A percentile compares a stretch with the other conserved stretches of the same genome.
Conservation (phyloP, 2,113 vertebrate species). For the Murina feae region DNA sequence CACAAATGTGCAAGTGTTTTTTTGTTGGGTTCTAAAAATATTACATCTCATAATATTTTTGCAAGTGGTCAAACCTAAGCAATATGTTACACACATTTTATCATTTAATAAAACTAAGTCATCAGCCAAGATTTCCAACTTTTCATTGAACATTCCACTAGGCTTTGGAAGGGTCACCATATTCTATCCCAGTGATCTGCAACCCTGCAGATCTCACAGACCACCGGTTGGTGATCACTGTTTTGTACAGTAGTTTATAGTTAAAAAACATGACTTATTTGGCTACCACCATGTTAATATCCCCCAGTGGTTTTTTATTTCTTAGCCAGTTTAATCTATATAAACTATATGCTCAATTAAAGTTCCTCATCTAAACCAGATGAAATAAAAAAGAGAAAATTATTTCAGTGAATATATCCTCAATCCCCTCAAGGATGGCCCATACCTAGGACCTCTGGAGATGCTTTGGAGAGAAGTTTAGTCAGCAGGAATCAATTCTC, state of each 20-base stretch:
- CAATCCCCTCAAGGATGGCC: background rate
- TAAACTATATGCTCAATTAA: background rate
- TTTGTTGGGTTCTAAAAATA: background rate
- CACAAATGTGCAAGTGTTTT: background rate
- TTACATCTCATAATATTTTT: conserved; percentile 28
- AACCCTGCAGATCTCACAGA: too few species aligned
- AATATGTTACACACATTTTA: background rate
- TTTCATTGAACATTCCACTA: background rate
- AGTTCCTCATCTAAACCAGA: background rate
- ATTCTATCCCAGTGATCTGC: rapidly evolving
- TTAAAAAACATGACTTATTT: background rate
- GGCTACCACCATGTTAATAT: background rate
- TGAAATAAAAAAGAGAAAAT: background rate
- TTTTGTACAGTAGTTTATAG: background rate
- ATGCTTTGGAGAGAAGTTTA: background rate
- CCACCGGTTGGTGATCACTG: too few species aligned
- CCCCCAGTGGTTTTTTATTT: background rate
- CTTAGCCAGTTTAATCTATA: background rate
- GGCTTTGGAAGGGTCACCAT: background rate
- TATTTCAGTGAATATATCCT: background rate
- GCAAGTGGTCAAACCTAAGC: background rate
- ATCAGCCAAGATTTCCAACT: background rate
- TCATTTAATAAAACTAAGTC: background rate
- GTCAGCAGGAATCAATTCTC: background rate
- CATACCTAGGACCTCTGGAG: background rate